These are phyloP conservation scores for Caenorhabditis inopinata DNA, from an alignment of 1,140 invertebrate genomes.

Conservation along the genomic window DNA sequence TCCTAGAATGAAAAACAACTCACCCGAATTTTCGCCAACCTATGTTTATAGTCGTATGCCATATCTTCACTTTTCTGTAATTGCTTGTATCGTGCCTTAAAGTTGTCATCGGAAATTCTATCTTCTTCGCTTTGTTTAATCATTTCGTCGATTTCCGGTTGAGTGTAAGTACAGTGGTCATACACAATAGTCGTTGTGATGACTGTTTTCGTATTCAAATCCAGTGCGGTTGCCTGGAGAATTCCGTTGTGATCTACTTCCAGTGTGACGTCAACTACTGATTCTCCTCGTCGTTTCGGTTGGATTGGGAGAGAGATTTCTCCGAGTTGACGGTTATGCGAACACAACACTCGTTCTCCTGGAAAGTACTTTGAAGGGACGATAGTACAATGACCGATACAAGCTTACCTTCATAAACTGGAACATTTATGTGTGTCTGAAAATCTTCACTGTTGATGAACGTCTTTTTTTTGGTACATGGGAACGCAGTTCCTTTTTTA, in stretches of 20 bases:
- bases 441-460: conserved; percentile 27
- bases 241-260: conserved; percentile 22
- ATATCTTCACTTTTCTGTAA: conserved; percentile 14
- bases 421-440: conserved; percentile 1
- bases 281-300: not conserved
- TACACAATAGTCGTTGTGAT: conserved; percentile 5
- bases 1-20: too few species aligned
- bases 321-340: not conserved
- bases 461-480: not conserved
- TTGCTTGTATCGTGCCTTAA: not conserved
- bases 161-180: not conserved
- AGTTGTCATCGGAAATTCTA: not conserved
- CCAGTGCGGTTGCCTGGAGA: not conserved
- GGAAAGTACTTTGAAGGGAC: not conserved
- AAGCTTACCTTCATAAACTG: not conserved
- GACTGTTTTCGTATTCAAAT: not conserved
- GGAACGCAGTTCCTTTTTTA: not conserved
- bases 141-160: conserved; percentile 2
- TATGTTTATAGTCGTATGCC: conserved; percentile 3
- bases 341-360: conserved; percentile 13
- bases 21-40: not conserved
- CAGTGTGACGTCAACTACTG: not conserved
- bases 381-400: too few species aligned
- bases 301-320: not conserved
- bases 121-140: not conserved